Base-by-base conservation (phyloP, 2,797 vertebrate species). In the Naso thynnoides region DNA sequence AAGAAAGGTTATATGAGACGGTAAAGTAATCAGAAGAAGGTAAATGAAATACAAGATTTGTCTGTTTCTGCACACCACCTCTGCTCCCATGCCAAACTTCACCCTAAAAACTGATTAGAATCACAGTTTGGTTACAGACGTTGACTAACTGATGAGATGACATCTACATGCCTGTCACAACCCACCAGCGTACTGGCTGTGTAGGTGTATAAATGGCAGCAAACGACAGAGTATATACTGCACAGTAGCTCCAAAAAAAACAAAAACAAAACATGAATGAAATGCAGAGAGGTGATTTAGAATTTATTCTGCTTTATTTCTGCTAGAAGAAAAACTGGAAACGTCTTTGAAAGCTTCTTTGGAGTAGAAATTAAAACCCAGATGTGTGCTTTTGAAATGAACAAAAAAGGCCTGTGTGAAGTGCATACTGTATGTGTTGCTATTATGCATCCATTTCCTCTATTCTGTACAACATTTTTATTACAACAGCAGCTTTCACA, bases 361-460 rank as follows among this genome's bases (percentile, higher is more conserved):
- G n/a, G 1, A 38, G n/a, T 53, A 47, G 48, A 60, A 60, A 53
- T 59, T 53, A 24, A 59, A 41, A 50, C 4, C 9, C 23, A 42
- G 26, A 59, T 29, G n/a, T 58, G 55, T 49, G 55, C 31, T 50
- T 59, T 58, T 59, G 26, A 29, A 19, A 26, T 48, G 19, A 56
- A 23, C n/a, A n/a, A n/a, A 64, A n/a, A 44, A 41, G 41, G 24
- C 2, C 13, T 33, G n/a, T 24, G 10, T 24, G 19, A 27, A 47
- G 19, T 29, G 19, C 27, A 29, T n/a, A 39, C 31, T 19, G 24
- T 15, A 41, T 31, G 26, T 1, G 8, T n/a, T 31, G 14, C 33
- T 18, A 39, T 41, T 41, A n/a, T 15, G 31, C 16, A 27, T 19
- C 15, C 24, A 19, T n/a, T 36, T 49, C 33, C 18, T 56, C 42